These are phyloP conservation scores for Limnodromus scolopaceus DNA, from an alignment of 2,797 vertebrate species.

Conservation along the genomic window DNA sequence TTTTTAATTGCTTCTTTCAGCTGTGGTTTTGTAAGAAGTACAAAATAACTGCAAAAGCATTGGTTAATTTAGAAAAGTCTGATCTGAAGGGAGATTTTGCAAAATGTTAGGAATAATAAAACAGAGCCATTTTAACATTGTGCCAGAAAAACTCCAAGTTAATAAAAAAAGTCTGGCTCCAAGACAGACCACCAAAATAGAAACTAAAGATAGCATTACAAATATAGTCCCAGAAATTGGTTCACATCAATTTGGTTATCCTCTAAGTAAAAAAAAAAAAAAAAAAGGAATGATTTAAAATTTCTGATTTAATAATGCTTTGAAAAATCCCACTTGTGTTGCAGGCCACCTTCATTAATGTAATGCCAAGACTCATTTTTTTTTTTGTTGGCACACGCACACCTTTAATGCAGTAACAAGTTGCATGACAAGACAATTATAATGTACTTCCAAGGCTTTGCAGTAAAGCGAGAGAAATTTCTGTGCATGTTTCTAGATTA, in stretches of 20 bases:
- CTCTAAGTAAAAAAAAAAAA: not conserved
- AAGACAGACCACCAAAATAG: conserved; percentile 64
- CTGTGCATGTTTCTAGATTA: not conserved
- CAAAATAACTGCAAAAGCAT: not conserved
- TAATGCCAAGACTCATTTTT: not conserved
- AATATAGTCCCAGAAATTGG: conserved; percentile 42
- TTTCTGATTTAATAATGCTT: not conserved
- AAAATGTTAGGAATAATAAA: conserved; percentile 52
- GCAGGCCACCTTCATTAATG: not conserved
- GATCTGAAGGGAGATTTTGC: not conserved
- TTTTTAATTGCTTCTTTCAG: conserved; percentile 32
- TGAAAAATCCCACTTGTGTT: not conserved
- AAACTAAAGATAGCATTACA: conserved; percentile 64
- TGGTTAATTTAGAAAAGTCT: conserved; percentile 46
- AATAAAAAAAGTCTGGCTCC: conserved; percentile 61
- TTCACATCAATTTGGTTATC: conserved; percentile 55
- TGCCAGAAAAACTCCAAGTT: conserved; percentile 47
- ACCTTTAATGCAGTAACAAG: not conserved
- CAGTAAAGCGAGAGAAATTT: not conserved
- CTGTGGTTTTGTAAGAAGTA: conserved; percentile 1
- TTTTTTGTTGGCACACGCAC: not conserved
- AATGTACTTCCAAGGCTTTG: not conserved
- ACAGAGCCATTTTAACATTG: conserved; percentile 28
- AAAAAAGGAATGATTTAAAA: not conserved
- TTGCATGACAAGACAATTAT: not conserved